These are phyloP conservation scores for Schizopygopsis pylzovi DNA, from an alignment of 2,797 vertebrate genomes.

Conservation along the genomic window DNA sequence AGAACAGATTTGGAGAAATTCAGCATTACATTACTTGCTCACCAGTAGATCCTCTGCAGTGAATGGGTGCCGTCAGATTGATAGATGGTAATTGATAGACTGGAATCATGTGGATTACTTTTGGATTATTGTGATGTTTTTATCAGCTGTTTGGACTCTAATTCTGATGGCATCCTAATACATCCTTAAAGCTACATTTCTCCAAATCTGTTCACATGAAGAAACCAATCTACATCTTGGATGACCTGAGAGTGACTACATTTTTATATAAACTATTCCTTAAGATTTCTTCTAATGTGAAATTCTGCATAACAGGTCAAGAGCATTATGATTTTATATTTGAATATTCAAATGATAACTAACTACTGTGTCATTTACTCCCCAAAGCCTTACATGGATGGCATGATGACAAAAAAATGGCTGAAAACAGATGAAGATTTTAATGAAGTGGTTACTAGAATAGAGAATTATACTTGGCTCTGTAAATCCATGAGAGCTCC, in stretches of 20 bases:
- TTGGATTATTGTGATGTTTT: neutral
- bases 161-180: neutral
- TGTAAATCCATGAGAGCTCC: constrained; percentile 49
- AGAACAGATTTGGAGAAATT: neutral
- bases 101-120: neutral
- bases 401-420: constrained; percentile 60
- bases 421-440: constrained; percentile 53
- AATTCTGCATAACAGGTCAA: neutral
- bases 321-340: neutral
- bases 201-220: neutral
- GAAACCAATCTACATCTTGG: too few relatives aligned
- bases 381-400: constrained; percentile 44
- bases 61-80: neutral
- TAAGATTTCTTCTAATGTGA: neutral
- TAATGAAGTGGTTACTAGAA: constrained; percentile 46
- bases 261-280: neutral
- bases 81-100: neutral
- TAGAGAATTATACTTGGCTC: constrained; percentile 35
- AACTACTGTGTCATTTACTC: neutral
- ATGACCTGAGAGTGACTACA: neutral
- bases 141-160: neutral
- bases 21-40: neutral
- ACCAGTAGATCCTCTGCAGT: neutral
- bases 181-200: neutral
- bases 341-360: neutral